A percentile compares a stretch with the other conserved stretches of the same genome.
Evolutionary conservation across 1,140 invertebrate genomes (phyloP).

Genomic region (Aphis gossypii): DNA sequence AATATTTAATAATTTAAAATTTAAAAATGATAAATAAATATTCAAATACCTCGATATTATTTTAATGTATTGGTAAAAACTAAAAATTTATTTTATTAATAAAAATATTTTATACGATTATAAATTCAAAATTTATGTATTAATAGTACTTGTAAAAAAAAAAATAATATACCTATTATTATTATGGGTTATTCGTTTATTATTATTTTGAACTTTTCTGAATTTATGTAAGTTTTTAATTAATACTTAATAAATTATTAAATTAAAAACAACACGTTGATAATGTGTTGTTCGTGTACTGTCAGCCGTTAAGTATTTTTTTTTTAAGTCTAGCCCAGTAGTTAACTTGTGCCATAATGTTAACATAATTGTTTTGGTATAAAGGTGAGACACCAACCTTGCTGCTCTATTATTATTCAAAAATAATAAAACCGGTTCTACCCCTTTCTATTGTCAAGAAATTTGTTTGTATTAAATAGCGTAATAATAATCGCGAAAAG

Average conservation of each 20-base stretch:
- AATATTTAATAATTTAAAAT: neutral
- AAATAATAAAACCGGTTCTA: conserved; percentile 36
- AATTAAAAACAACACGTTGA: neutral
- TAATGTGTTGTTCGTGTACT: neutral
- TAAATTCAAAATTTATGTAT: neutral
- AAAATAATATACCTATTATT: neutral
- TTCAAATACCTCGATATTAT: neutral
- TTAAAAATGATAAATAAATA: neutral
- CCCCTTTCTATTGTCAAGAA: conserved; percentile 28
- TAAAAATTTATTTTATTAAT: neutral
- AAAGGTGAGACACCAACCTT: neutral
- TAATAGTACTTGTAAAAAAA: neutral
- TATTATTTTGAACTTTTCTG: neutral
- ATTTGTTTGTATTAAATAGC: neutral
- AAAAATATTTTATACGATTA: neutral
- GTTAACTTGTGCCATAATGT: neutral
- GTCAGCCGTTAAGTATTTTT: neutral
- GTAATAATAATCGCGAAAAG: neutral
- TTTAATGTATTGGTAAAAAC: neutral
- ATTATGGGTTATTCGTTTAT: neutral
- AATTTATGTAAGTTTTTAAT: neutral
- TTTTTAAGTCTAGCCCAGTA: neutral
- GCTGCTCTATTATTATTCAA: neutral
- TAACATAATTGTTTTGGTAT: neutral
- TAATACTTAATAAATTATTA: neutral